Evolutionary conservation across 2,797 vertebrate genomes (phyloP).

Genomic region (Ctenopoma multispine): DNA sequence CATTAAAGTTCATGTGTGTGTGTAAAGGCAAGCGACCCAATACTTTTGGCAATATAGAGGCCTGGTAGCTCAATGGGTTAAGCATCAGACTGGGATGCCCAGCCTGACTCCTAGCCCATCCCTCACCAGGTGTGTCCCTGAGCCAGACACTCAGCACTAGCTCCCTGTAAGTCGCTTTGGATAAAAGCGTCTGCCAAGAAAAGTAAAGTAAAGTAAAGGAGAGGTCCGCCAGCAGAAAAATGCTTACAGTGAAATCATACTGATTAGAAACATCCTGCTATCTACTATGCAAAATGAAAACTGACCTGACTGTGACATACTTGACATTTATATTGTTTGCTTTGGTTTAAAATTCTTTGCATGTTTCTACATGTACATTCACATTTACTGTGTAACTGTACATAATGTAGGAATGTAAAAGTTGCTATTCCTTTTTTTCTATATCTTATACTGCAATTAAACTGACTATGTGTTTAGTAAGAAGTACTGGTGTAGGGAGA

Average conservation of each 20-base stretch:
- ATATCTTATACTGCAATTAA: not conserved
- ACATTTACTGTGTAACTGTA: constrained; percentile 24
- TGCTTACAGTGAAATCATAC: not conserved
- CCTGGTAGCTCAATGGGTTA: no score
- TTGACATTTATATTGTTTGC: constrained; percentile 33
- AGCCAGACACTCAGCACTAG: no score
- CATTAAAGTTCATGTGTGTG: no score
- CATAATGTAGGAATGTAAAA: constrained; percentile 5
- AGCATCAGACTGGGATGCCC: no score
- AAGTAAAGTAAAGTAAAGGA: no score
- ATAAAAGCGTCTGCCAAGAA: no score
- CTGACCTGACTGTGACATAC: not conserved
- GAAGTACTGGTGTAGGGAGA: not conserved
- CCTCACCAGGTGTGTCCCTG: no score
- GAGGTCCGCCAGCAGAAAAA: constrained; percentile 9
- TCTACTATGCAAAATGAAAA: constrained; percentile 35
- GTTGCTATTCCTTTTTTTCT: not conserved
- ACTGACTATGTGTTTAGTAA: not conserved
- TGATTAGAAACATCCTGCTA: not conserved
- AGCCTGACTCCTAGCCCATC: no score
- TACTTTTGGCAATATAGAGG: no score
- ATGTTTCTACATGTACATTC: constrained; percentile 19
- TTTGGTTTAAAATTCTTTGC: constrained; percentile 26
- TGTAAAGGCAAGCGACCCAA: no score
- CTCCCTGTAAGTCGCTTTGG: no score